phyloP scores from a whole-genome alignment of 2,888 invertebrate genomes.

The Tetramorium bicarinatum region DNA sequence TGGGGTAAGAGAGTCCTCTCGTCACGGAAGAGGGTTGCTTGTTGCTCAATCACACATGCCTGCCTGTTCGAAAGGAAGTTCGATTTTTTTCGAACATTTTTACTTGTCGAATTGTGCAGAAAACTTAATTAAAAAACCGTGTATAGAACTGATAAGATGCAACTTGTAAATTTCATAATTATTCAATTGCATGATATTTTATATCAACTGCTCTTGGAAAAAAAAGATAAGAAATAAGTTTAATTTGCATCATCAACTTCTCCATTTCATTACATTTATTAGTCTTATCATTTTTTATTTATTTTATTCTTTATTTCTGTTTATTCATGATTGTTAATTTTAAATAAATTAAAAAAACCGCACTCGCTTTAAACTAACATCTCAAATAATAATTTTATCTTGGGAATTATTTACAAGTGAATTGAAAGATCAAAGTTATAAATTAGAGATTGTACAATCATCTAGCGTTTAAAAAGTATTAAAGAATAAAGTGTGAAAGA shows the following conservation, averaged over 20 bases:
- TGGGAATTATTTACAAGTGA: not conserved
- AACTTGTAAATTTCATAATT: not conserved
- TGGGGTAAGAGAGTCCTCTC: slow-evolving; percentile 32
- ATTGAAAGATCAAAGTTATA: not conserved
- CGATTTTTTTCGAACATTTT: slow-evolving; percentile 12
- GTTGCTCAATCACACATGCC: slow-evolving; percentile 52
- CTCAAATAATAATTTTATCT: not conserved
- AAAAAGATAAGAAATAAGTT: not conserved
- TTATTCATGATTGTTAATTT: not conserved
- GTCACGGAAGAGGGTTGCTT: slow-evolving; percentile 46
- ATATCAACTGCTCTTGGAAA: not conserved
- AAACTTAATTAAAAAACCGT: not conserved
- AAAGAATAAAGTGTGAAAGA: not conserved
- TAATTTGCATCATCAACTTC: not conserved
- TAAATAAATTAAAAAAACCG: not conserved
- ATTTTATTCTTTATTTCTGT: not conserved
- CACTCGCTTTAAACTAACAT: not conserved
- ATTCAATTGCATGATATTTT: not conserved
- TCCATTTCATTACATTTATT: not conserved
- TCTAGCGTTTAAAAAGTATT: not conserved
- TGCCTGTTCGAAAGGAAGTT: slow-evolving; percentile 39
- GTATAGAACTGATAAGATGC: not conserved
- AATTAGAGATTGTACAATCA: not conserved
- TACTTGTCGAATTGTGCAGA: not conserved
- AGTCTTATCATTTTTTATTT: not conserved